Base-by-base conservation (phyloP, 2,113 vertebrate genomes). In the Polypterus bichir region DNA sequence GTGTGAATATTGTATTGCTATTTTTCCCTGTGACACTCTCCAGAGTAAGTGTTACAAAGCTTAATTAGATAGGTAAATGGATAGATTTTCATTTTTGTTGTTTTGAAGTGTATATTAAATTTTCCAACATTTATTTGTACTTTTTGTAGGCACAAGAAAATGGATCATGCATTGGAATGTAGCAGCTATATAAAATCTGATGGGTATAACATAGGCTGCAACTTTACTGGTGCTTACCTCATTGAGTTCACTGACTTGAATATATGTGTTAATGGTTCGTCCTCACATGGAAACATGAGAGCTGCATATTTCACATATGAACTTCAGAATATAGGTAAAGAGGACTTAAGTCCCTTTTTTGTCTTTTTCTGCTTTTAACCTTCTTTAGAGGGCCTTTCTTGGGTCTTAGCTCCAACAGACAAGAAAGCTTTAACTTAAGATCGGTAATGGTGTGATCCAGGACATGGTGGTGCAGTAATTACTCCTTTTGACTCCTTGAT, bases 211-310 rank as follows among this genome's bases (percentile, higher is more conserved):
- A 10, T 10, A 8, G 54, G 54, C 3, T 55, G 54, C 9, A 55
- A 55, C 9, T 55, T 55, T 10, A 8, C 54, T 27, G 44, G 54
- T 55, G 44, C 10, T 8, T 5, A 10, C 5, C 9, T 55, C 5
- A 10, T 55, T 6, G 54, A 55, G 54, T 55, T 55, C 4, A 5
- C 54, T 55, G 54, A 55, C 10, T 55, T 55, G 10, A 55, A 55
- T 27, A 55, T 55, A 55, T 55, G 54, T 55, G 54, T 55, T 9
- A 55, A 55, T 55, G 54, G 54, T 8, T 55, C 54, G 10, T 55
- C 54, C 10, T 2, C 6, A 5, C 5, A 55, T 5, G 5, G 10
- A 6, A 9, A 9, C 54, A 2, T 55, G 9, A 55, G 54, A 10
- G 6, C 54, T 55, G 9, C 54, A 6, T 55, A 55, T 55, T 55